Conservation (phyloP, 2,113 vertebrate genomes). For the Rhabdornis inornatus region DNA sequence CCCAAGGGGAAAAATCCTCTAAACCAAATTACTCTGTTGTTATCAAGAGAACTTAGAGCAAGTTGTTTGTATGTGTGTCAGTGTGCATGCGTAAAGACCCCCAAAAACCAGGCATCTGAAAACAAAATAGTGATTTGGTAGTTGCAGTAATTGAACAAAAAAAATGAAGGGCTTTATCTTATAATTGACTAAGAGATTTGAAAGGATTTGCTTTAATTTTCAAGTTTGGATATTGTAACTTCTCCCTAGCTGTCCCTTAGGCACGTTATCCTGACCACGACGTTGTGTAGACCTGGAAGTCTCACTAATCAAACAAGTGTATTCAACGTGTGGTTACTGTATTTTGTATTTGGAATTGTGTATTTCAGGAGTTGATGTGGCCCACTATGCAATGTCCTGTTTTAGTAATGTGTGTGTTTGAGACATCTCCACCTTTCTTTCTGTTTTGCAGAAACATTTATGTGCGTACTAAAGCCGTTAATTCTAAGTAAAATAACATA, state of each 20-base stretch:
- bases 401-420: background rate
- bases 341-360: background rate
- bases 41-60: background rate
- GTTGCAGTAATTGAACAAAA: background rate
- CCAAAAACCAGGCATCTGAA: background rate
- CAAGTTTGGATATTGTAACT: background rate
- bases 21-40: background rate
- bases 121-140: background rate
- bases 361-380: background rate
- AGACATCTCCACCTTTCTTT: background rate
- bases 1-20: background rate
- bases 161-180: background rate
- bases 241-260: background rate
- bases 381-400: background rate
- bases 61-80: background rate
- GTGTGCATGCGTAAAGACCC: background rate
- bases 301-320: background rate
- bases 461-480: fast-evolving
- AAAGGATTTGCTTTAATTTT: background rate
- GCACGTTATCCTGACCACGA: fast-evolving
- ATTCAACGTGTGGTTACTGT: background rate
- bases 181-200: background rate
- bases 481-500: background rate
- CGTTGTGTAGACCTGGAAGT: background rate
- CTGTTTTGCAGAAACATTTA: background rate